Evolutionary conservation across 2,113 vertebrate genomes (phyloP).

Genomic region (Neoarius graeffei): DNA sequence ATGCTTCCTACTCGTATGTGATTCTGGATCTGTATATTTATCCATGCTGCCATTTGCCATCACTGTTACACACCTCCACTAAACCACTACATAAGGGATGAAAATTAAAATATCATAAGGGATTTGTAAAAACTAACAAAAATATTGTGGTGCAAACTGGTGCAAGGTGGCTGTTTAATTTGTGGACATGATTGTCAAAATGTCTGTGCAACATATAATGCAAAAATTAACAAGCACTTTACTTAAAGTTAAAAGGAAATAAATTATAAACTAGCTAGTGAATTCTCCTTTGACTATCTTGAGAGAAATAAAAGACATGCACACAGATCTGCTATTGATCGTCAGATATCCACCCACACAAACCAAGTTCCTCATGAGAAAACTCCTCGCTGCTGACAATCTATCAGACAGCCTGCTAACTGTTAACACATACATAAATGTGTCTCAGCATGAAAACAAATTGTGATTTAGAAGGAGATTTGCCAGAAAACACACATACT

Average conservation of each 20-base stretch:
- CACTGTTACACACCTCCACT: not conserved
- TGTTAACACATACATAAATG: slow-evolving; percentile 8
- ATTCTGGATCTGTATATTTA: not conserved
- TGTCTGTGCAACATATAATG: slow-evolving; percentile 14
- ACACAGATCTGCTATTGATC: slow-evolving; percentile 26
- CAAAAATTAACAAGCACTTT: slow-evolving; percentile 21
- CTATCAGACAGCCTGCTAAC: slow-evolving; percentile 11
- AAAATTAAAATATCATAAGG: not conserved
- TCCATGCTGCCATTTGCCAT: slow-evolving; percentile 4
- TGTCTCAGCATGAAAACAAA: slow-evolving; percentile 19
- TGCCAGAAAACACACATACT: slow-evolving; percentile 30
- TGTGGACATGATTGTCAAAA: not conserved
- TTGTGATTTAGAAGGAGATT: slow-evolving; percentile 4
- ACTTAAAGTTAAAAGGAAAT: slow-evolving; percentile 25
- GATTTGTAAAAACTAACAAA: slow-evolving; percentile 2
- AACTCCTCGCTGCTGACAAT: slow-evolving; percentile 10
- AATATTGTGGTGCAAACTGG: not conserved
- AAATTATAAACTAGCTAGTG: slow-evolving; percentile 12
- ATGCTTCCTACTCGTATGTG: slow-evolving; percentile 1
- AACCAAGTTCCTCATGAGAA: not conserved
- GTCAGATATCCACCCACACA: slow-evolving; percentile 17
- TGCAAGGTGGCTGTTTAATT: not conserved
- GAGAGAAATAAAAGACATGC: slow-evolving; percentile 48
- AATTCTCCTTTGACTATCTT: slow-evolving; percentile 15
- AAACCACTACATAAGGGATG: not conserved